Conservation (phyloP, 2,888 invertebrate species). For the Orgyia antiqua region DNA sequence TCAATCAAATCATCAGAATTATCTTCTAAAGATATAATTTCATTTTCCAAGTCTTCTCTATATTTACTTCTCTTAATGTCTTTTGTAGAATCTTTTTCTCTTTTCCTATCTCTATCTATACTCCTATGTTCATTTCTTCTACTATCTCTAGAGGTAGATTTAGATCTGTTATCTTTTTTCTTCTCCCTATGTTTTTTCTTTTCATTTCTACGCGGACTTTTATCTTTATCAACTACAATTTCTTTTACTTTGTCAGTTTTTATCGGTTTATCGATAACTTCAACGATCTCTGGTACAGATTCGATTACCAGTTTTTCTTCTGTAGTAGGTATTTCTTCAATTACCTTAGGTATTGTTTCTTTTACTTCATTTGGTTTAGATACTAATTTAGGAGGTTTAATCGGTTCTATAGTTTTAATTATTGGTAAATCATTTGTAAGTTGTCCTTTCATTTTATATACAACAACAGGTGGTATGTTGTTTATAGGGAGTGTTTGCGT, state of each 20-base stretch:
- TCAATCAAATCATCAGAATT: constrained; percentile 78
- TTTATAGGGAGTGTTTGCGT: constrained; percentile 24
- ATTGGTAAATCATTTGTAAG: constrained; percentile 35
- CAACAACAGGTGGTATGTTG: constrained; percentile 44
- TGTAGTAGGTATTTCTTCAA: constrained; percentile 6
- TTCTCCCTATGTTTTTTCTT: constrained; percentile 46
- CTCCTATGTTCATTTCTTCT: constrained; percentile 28
- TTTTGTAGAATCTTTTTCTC: constrained; percentile 21
- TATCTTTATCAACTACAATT: constrained; percentile 8
- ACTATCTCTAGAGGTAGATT: constrained; percentile 42
- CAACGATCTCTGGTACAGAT: constrained; percentile 4
- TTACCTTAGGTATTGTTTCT: constrained; percentile 14
- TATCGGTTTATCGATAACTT: constrained; percentile 4
- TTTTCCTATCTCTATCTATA: constrained; percentile 29
- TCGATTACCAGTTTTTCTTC: constrained; percentile 14
- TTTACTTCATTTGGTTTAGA: constrained; percentile 26
- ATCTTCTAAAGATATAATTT: constrained; percentile 65
- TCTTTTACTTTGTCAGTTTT: neutral
- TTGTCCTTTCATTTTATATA: constrained; percentile 57
- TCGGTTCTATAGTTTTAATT: constrained; percentile 25
- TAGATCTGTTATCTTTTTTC: constrained; percentile 46
- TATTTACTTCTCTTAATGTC: constrained; percentile 33
- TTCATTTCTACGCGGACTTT: constrained; percentile 33
- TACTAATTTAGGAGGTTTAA: neutral
- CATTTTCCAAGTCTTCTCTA: constrained; percentile 44